These are phyloP conservation scores for Pedionomus torquatus DNA, from an alignment of 2,113 vertebrate genomes.

Conservation along the genomic window DNA sequence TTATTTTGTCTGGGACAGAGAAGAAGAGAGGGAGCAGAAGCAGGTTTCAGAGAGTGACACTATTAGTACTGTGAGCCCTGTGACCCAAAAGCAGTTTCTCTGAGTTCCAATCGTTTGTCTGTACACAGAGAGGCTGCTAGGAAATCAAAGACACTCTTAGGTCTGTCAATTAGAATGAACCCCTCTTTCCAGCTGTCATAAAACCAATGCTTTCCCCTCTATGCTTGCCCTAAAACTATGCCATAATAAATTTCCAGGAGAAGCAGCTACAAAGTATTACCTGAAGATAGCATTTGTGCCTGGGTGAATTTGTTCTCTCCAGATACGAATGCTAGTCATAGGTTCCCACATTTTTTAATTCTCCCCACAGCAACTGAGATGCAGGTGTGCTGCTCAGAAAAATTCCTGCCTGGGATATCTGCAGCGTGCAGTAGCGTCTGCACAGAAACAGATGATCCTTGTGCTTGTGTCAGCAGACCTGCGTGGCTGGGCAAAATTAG, in stretches of 20 bases:
- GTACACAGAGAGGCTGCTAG: not conserved
- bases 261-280: not conserved
- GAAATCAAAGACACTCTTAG: not conserved
- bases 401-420: constrained; percentile 46
- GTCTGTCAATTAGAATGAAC: not conserved
- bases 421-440: constrained; percentile 19
- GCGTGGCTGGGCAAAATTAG: constrained; percentile 42
- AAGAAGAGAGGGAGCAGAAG: not conserved
- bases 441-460: constrained; percentile 12
- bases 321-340: not conserved
- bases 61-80: not conserved
- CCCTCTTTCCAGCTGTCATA: not conserved
- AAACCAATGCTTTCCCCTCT: not conserved
- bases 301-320: not conserved
- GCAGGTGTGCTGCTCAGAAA: constrained; percentile 31
- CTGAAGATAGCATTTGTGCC: not conserved
- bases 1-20: not conserved
- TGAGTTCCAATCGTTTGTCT: not conserved
- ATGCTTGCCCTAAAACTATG: not conserved
- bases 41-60: not conserved
- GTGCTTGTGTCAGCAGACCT: constrained; percentile 55
- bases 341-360: not conserved
- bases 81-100: not conserved
- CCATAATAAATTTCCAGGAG: not conserved
- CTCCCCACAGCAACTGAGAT: not conserved